Conservation (phyloP, 2,888 invertebrate species). For the Oxycera nigricornis region DNA sequence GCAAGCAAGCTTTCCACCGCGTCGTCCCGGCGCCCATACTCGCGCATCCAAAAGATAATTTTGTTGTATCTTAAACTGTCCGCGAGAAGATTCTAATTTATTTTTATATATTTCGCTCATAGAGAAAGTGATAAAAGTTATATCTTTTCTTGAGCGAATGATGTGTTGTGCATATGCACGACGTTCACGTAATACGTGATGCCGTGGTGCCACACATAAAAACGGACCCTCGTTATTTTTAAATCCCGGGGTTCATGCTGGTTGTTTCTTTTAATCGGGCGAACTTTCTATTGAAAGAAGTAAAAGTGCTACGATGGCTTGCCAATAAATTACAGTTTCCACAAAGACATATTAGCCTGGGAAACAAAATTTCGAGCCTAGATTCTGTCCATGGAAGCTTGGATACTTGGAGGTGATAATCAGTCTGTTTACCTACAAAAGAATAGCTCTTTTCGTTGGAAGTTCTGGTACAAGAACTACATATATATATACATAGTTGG, state of each 20-base stretch:
- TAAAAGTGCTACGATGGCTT: no score
- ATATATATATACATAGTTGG: no score
- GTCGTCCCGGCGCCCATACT: neutral
- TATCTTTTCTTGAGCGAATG: neutral
- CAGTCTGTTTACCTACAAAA: no score
- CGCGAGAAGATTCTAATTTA: slow-evolving; percentile 3
- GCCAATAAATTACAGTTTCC: no score
- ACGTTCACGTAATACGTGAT: neutral
- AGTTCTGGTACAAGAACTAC: no score
- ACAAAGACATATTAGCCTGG: no score
- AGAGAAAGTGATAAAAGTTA: slow-evolving; percentile 36
- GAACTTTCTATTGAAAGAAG: neutral
- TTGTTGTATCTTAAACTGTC: neutral
- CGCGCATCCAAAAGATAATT: neutral
- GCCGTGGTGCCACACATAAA: neutral
- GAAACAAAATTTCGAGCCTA: no score
- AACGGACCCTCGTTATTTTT: neutral
- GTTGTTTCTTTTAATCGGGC: neutral
- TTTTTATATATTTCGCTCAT: slow-evolving; percentile 24
- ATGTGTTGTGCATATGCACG: neutral
- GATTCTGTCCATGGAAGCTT: no score
- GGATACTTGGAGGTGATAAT: no score
- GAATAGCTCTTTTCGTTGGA: no score
- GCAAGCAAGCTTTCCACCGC: neutral
- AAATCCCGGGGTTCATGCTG: neutral